phyloP scores from a whole-genome alignment of 2,797 vertebrate species.

The Phataginus tetradactyla region DNA sequence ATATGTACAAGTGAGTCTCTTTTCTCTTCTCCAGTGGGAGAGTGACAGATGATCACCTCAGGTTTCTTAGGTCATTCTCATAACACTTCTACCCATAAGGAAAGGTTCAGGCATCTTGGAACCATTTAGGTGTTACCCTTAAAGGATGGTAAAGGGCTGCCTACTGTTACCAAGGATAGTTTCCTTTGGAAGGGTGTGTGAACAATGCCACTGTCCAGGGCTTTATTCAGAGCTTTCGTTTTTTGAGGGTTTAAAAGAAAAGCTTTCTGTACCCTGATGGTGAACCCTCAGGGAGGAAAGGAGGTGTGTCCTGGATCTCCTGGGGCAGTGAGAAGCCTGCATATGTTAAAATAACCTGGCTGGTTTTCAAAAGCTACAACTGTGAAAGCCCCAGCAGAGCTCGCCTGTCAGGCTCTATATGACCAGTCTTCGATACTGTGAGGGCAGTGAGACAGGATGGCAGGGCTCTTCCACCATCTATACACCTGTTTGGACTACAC shows the following conservation, averaged over 20 bases:
- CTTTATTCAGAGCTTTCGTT: not conserved
- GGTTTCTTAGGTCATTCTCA: not conserved
- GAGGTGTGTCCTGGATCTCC: not conserved
- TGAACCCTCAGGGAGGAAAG: not conserved
- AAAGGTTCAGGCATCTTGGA: not conserved
- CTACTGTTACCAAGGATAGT: not conserved
- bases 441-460: not conserved
- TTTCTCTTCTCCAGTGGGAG: not conserved
- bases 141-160: not conserved
- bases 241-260: conserved; percentile 5
- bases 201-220: not conserved
- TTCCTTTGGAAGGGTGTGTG: not conserved
- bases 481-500: not conserved
- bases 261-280: not conserved
- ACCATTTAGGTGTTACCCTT: not conserved
- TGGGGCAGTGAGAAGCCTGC: too few relatives aligned
- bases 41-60: not conserved
- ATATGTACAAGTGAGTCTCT: not conserved
- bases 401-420: not conserved
- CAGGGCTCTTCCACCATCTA: not conserved
- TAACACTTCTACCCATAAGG: not conserved
- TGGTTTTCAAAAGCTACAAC: not conserved
- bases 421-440: not conserved
- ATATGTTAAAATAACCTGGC: not conserved
- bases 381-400: not conserved